Percentiles rank a stretch among this genome's conserved stretches.
These are phyloP conservation scores for Keiferia lycopersicella DNA, from an alignment of 2,888 invertebrate genomes.

Conservation along the genomic window DNA sequence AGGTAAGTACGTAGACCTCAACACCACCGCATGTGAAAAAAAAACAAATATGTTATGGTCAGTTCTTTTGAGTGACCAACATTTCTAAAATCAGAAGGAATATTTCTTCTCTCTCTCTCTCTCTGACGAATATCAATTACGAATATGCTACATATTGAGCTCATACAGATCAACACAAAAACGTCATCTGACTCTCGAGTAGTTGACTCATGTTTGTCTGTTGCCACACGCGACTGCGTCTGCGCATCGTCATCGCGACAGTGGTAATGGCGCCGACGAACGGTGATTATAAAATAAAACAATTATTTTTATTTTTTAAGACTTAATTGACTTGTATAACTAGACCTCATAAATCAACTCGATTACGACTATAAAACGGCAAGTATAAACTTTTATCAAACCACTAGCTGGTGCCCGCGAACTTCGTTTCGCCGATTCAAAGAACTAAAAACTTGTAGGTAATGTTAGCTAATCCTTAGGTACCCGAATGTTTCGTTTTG, in stretches of 20 bases:
- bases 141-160: background rate
- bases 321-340: constrained; percentile 40
- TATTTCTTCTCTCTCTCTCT: too few relatives aligned
- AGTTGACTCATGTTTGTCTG: constrained; percentile 22
- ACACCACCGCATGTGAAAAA: too few relatives aligned
- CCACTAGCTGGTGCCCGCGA: too few relatives aligned
- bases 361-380: background rate
- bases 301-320: constrained; percentile 48
- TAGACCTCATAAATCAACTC: background rate
- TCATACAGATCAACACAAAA: constrained; percentile 18
- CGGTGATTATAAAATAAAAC: constrained; percentile 53
- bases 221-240: constrained; percentile 30
- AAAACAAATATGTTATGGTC: too few relatives aligned
- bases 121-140: too few relatives aligned
- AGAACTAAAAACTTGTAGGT: too few relatives aligned
- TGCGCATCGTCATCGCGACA: constrained; percentile 31
- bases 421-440: too few relatives aligned
- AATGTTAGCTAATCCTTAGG: too few relatives aligned
- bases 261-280: constrained; percentile 36
- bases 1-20: too few relatives aligned
- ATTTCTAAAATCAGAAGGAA: too few relatives aligned
- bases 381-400: constrained; percentile 4
- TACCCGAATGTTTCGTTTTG: too few relatives aligned
- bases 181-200: constrained; percentile 23
- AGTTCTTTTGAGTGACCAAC: too few relatives aligned